Conservation (phyloP, 2,797 vertebrate species). For the Lacerta viridis region DNA sequence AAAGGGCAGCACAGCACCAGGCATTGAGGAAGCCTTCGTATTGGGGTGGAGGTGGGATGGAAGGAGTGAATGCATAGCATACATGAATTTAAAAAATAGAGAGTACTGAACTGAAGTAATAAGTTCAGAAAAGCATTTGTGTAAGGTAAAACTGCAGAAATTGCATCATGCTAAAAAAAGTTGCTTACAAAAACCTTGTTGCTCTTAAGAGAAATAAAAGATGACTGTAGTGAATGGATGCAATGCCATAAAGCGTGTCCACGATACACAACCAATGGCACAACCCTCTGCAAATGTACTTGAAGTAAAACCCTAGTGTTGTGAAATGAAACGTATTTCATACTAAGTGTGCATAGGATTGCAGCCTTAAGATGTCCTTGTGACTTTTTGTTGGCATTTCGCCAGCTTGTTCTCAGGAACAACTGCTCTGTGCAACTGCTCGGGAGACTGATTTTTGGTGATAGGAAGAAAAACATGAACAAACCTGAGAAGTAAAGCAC, state of each 20-base stretch:
- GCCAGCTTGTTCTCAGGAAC: not conserved
- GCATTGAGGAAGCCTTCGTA: not conserved
- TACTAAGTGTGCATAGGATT: too few species aligned
- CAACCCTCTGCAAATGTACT: not conserved
- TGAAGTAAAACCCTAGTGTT: not conserved
- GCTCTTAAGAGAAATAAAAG: not conserved
- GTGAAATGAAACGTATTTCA: not conserved
- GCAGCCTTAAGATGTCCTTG: too few species aligned
- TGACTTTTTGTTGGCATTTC: not conserved
- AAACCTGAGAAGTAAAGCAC: constrained; percentile 2
- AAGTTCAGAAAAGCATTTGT: not conserved
- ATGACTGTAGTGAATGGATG: not conserved
- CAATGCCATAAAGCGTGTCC: not conserved
- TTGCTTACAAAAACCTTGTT: not conserved
- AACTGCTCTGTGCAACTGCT: not conserved
- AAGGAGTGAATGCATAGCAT: not conserved
- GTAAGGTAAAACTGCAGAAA: not conserved
- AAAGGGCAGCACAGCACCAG: not conserved
- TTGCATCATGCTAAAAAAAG: not conserved
- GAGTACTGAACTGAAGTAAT: not conserved
- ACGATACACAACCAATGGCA: not conserved
- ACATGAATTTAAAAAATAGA: too few species aligned
- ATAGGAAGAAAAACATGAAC: constrained; percentile 22
- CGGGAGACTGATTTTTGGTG: not conserved
- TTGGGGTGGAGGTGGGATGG: not conserved